Evolutionary conservation across 2,888 invertebrate genomes (phyloP).

Genomic region (Chrysodeixis includens): DNA sequence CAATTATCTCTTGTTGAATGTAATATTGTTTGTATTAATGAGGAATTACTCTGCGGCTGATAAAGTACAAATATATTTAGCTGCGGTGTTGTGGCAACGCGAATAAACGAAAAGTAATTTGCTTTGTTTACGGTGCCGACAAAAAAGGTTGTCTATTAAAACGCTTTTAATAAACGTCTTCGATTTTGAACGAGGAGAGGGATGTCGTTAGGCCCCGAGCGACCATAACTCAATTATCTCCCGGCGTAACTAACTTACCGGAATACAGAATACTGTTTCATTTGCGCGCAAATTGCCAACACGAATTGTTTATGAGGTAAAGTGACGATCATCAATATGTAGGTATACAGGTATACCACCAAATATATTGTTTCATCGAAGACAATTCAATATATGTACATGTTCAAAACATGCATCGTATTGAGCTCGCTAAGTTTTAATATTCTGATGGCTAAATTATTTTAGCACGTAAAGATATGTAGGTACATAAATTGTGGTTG

Average conservation of each 20-base stretch:
- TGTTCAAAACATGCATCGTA: no score
- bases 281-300: conserved; percentile 53
- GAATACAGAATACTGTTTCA: conserved; percentile 29
- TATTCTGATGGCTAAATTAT: no score
- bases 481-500: background rate
- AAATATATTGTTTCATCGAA: no score
- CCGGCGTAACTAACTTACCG: conserved; percentile 53
- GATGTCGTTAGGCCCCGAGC: conserved; percentile 54
- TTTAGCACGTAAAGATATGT: no score
- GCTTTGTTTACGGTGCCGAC: conserved; percentile 39
- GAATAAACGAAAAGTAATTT: conserved; percentile 47
- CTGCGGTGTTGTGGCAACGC: conserved; percentile 13
- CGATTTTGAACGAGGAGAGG: conserved; percentile 51
- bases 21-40: conserved; percentile 22
- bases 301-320: conserved; percentile 39
- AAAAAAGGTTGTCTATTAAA: conserved; percentile 54
- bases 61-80: conserved; percentile 33
- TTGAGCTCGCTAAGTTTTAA: no score
- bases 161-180: conserved; percentile 61
- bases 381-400: no score
- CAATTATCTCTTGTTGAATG: conserved; percentile 25
- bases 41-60: conserved; percentile 21
- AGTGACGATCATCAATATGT: background rate
- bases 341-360: no score
- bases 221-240: conserved; percentile 64